Evolutionary conservation across 2,113 vertebrate species (phyloP), one percentile per base, ranked within the genome.

Genomic region (Cyprinodon tularosa): DNA sequence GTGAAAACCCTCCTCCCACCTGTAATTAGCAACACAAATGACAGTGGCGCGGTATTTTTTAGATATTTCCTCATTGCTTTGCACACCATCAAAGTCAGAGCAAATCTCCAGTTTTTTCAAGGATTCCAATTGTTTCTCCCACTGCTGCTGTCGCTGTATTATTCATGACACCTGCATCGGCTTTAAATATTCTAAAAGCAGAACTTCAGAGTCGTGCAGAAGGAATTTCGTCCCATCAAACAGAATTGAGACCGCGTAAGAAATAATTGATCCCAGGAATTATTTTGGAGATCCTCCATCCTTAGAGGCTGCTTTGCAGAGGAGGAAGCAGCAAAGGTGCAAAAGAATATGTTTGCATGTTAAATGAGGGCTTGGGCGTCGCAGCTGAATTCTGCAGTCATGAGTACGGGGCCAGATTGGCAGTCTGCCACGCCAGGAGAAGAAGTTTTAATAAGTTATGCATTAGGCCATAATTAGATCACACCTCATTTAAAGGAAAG

Each of bases 401-500:
- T 81, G 86, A 84, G 77, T 62, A 57, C 53, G 74, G 84, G 74
- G 45, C 85, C 80, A 89, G 92, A 91, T 90, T 92, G 91, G 89
- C 90, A 90, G 88, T 71, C 89, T 89, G 88, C 90, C 91, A 88
- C 63, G 22, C 29, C 73, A 82, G 84, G 82, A 85, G 85, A 91
- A 87, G 84, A 74, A 77, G 62, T 76, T 91, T 93, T 91, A 92
- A 93, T 92, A 92, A 91, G 88, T 92, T 87, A 93, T 93, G 92
- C 90, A 90, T 91, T 85, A 88, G 86, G 71, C 82, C 90, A 89
- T 93, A 92, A 93, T 92, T 91, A 93, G 91, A 92, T 93, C 81
- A 85, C 85, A 90, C 79, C 90, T 92, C 89, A 90, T 93, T 92
- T 91, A 90, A 93, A 88, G 83, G 78, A 86, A 87, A 88, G 90